These are phyloP conservation scores for Nasonia giraulti DNA, from an alignment of 1,140 invertebrate species.

Conservation along the genomic window DNA sequence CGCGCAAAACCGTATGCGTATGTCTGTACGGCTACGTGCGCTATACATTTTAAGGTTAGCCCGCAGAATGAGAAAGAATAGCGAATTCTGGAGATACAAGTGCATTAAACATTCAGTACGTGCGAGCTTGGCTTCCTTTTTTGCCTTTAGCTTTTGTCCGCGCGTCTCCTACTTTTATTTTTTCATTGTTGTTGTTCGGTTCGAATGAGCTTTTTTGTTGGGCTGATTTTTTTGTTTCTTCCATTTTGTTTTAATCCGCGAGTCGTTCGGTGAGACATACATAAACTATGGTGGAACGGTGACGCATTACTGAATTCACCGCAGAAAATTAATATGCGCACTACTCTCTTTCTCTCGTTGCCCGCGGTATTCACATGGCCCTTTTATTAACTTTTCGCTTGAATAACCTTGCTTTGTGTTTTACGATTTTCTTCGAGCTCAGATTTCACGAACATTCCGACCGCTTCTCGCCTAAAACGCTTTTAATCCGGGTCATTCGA, in stretches of 20 bases:
- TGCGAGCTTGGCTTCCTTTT: not conserved
- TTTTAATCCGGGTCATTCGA: not conserved
- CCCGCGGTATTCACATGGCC: not conserved
- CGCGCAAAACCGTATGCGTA: not conserved
- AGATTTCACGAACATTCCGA: too few species aligned
- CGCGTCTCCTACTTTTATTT: not conserved
- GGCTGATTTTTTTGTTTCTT: not conserved
- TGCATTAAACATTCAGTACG: slow-evolving; percentile 9
- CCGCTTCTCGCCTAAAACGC: too few species aligned
- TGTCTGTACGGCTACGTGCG: not conserved
- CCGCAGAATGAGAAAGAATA: not conserved
- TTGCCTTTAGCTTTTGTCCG: not conserved
- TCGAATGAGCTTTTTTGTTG: not conserved
- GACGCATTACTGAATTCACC: not conserved
- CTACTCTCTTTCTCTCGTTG: not conserved
- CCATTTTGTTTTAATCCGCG: not conserved
- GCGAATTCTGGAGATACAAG: not conserved
- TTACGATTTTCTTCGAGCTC: too few species aligned
- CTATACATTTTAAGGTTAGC: not conserved
- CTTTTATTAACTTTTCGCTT: not conserved
- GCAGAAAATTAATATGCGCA: not conserved
- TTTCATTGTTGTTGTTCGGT: not conserved
- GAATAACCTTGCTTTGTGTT: not conserved
- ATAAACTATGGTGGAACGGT: not conserved
- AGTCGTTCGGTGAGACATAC: not conserved